Percentiles rank a stretch among this genome's conserved stretches.
Evolutionary conservation across 2,113 vertebrate species (phyloP).

Genomic region (Collichthys lucidus): DNA sequence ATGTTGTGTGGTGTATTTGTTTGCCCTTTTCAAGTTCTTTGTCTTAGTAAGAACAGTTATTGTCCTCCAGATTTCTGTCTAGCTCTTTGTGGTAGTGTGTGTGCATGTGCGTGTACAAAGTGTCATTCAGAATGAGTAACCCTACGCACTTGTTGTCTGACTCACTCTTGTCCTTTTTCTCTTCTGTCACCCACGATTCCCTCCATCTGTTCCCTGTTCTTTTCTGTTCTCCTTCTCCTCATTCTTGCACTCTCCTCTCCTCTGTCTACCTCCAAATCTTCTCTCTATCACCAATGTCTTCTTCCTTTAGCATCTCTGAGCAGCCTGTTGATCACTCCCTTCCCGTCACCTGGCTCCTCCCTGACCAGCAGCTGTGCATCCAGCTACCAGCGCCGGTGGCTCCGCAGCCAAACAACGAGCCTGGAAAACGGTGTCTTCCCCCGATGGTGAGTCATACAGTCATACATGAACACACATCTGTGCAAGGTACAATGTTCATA

Average conservation of each 20-base stretch:
- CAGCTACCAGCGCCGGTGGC: conserved; percentile 98
- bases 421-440: conserved; percentile 98
- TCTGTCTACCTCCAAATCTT: neutral
- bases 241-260: neutral
- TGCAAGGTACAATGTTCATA: neutral
- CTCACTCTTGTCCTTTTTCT: conserved; percentile 46
- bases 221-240: conserved; percentile 10
- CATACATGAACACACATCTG: neutral
- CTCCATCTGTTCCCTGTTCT: conserved; percentile 32
- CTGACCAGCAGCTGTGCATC: conserved; percentile 97
- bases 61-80: conserved; percentile 27
- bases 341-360: conserved; percentile 96
- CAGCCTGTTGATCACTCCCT: conserved; percentile 96
- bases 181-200: conserved; percentile 35
- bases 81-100: conserved; percentile 12
- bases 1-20: conserved; percentile 11
- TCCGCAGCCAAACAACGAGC: conserved; percentile 98
- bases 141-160: conserved; percentile 41
- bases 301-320: conserved; percentile 91
- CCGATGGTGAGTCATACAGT: conserved; percentile 87
- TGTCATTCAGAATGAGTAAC: conserved; percentile 50
- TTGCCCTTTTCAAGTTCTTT: conserved; percentile 1
- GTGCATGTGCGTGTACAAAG: conserved; percentile 23
- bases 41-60: conserved; percentile 6
- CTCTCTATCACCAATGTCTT: neutral